Evolutionary conservation across 2,797 vertebrate genomes (phyloP), one percentile per base, ranked within the genome.

Genomic region (Phaenicophaeus curvirostris): DNA sequence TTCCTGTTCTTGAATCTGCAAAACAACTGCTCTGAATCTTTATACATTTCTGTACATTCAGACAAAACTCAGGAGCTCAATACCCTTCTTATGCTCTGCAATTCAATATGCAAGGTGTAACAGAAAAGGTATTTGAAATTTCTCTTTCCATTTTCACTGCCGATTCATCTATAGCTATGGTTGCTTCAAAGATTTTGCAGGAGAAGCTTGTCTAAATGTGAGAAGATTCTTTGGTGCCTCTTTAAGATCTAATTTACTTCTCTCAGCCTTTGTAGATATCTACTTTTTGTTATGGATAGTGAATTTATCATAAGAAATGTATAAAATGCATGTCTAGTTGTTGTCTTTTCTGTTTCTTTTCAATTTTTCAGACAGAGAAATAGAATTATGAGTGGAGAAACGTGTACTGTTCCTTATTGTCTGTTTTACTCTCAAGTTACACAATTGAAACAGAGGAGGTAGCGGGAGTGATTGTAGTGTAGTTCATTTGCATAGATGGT

Each of bases 1-100:
- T 97, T 97, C 95, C 95, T 96, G 93, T 88, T 94, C 88, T 84
- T 78, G 51, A 96, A 75, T 35, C 90, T 94, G 72, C 81, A 67
- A 83, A 93, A 74, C 90, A 92, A 83, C 65, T 67, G 41, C 92
- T 85, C 57, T 79, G 87, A 78, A 67, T 89, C 46, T 80, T 82
- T 55, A 20, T 33, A 5, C 39, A 5, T 75, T 63, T 79, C 85
- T 71, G 37, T 48, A 65, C 31, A 15, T 58, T 39, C 3, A 72
- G 31, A 12, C 8, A 0, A 65, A 65, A 71, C 51, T 13, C 1
- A 23, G 55, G 15, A 11, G 58, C 72, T 76, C 44, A 8, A 4
- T 44, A 72, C 41, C 2, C 58, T 71, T 68, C 75, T 48, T 85
- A 8, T 4, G 42, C 25, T 78, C 85, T 82, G 63, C 81, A 86